Percentiles rank a stretch among this genome's conserved stretches.
Conservation (phyloP, 1,140 invertebrate genomes). For the Phymorhynchus buccinoides region DNA sequence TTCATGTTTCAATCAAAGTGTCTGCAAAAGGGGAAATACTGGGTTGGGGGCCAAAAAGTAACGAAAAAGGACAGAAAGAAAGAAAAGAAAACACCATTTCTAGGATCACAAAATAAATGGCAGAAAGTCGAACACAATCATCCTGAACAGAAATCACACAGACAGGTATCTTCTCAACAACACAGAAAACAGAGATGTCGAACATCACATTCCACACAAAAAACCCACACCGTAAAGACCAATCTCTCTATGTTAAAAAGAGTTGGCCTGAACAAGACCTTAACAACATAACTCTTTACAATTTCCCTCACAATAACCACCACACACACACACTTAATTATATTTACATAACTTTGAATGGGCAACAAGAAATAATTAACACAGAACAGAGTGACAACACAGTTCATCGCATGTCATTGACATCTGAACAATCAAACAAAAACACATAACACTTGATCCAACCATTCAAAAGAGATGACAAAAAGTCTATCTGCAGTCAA, state of each 20-base stretch:
- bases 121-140: slow-evolving; percentile 13
- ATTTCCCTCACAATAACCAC: neutral
- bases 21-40: neutral
- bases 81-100: slow-evolving; percentile 12
- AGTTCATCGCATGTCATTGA: neutral
- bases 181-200: neutral
- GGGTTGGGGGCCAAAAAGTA: neutral
- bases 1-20: neutral
- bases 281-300: slow-evolving; percentile 5
- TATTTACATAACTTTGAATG: slow-evolving; percentile 31
- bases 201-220: slow-evolving; percentile 3
- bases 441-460: neutral
- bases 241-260: neutral
- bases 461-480: neutral
- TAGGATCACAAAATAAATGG: slow-evolving; percentile 14
- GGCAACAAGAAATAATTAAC: slow-evolving; percentile 21
- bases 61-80: slow-evolving; percentile 5
- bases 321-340: neutral
- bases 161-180: slow-evolving; percentile 1
- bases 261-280: neutral
- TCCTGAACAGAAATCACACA: slow-evolving; percentile 22
- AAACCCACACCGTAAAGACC: too few relatives aligned
- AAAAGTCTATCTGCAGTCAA: neutral
- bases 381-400: slow-evolving; percentile 1
- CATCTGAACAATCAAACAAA: neutral